Evolutionary conservation across 2,113 vertebrate genomes (phyloP).

Genomic region (Brachypteracias leptosomus): DNA sequence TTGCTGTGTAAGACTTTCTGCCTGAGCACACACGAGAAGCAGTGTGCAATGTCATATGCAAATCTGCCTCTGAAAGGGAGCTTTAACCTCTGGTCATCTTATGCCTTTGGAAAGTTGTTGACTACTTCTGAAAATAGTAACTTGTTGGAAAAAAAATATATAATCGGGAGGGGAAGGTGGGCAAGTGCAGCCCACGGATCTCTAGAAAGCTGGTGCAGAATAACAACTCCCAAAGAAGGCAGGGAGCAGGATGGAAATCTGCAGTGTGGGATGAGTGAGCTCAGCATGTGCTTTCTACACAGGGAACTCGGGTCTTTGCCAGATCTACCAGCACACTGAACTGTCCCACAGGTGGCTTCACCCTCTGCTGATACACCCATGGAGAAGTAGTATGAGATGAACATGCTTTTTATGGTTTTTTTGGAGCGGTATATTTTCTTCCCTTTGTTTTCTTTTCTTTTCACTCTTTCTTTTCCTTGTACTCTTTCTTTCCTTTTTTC

Average conservation of each 20-base stretch:
- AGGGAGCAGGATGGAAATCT: neutral
- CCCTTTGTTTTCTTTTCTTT: neutral
- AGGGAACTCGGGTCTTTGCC: neutral
- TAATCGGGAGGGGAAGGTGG: neutral
- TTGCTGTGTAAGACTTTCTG: conserved; percentile 7
- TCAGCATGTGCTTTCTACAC: neutral
- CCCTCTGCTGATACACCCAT: neutral
- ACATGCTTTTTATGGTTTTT: fast-evolving
- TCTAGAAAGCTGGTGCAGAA: neutral
- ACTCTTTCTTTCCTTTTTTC: neutral
- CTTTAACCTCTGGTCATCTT: neutral
- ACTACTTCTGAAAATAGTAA: neutral
- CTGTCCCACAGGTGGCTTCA: neutral
- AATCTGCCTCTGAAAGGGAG: neutral
- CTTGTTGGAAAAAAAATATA: neutral
- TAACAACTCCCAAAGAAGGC: neutral
- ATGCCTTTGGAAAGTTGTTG: neutral
- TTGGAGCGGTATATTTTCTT: neutral
- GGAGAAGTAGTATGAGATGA: neutral
- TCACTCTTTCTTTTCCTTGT: neutral
- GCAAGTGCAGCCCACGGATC: neutral
- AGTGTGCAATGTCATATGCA: neutral
- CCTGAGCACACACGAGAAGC: neutral
- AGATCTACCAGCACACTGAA: neutral
- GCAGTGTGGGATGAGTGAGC: neutral